phyloP scores from a whole-genome alignment of 2,113 vertebrate genomes.

The Struthidea cinerea region DNA sequence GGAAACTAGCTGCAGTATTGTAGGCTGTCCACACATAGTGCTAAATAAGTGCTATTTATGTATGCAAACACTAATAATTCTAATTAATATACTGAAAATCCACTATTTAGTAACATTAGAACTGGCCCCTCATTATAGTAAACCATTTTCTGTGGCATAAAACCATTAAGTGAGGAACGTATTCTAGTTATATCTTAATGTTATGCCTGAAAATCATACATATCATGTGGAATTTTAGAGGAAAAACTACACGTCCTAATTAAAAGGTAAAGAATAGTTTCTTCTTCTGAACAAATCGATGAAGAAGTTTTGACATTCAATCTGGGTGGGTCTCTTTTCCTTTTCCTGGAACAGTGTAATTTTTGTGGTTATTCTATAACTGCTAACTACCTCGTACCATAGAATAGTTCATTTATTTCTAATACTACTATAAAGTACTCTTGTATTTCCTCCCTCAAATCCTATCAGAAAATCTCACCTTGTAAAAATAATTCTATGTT shows the following conservation, averaged over 20 bases:
- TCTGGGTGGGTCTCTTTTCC: background rate
- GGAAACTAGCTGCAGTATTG: background rate
- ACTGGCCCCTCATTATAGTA: background rate
- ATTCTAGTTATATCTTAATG: background rate
- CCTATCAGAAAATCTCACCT: background rate
- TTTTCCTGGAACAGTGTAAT: background rate
- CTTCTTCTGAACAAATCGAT: background rate
- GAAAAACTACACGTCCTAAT: background rate
- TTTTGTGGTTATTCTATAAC: background rate
- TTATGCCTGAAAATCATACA: background rate
- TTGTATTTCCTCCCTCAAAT: background rate
- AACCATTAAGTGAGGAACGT: background rate
- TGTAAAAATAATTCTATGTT: background rate
- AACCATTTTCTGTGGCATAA: background rate
- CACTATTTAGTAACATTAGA: background rate
- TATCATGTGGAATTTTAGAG: background rate
- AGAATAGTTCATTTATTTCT: background rate
- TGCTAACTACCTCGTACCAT: background rate
- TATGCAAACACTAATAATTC: background rate
- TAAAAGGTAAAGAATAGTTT: background rate
- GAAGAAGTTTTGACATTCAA: background rate
- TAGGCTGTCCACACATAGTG: background rate
- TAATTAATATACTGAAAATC: background rate
- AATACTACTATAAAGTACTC: background rate
- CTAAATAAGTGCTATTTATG: background rate